Evolutionary conservation across 2,888 invertebrate species (phyloP).

Genomic region (Eupithecia subfuscata): DNA sequence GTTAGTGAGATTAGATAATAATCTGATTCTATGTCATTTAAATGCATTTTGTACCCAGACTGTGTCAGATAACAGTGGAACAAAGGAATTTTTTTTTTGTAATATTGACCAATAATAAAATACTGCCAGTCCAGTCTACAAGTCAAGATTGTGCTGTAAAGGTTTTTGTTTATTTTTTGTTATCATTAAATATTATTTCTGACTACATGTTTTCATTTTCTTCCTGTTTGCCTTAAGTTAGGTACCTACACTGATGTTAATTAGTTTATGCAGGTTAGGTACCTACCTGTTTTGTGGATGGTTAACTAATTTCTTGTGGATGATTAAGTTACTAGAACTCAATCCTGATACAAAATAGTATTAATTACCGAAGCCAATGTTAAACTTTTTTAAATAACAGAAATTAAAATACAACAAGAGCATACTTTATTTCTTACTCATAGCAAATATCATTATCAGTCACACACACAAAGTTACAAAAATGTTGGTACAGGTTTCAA

Average conservation of each 20-base stretch:
- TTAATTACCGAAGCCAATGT: neutral
- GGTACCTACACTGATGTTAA: neutral
- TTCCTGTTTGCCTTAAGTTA: neutral
- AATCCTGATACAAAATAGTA: neutral
- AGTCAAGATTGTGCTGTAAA: conserved; percentile 5
- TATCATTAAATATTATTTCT: neutral
- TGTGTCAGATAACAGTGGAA: neutral
- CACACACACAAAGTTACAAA: conserved; percentile 16
- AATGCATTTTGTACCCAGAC: conserved; percentile 2
- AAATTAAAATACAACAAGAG: conserved; percentile 22
- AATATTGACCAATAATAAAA: neutral
- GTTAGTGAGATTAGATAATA: neutral
- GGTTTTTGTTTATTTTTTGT: neutral
- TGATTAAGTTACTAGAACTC: too few relatives aligned
- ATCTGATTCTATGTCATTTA: conserved; percentile 4
- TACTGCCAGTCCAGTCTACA: neutral
- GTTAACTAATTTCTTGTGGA: too few relatives aligned
- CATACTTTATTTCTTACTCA: conserved; percentile 47
- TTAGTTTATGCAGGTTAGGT: neutral
- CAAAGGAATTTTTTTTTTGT: neutral
- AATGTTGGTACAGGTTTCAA: neutral
- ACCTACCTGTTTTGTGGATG: neutral
- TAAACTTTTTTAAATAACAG: neutral
- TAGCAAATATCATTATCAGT: conserved; percentile 24
- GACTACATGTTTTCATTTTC: neutral